Conservation (phyloP, 2,113 vertebrate species). For the Nothoprocta pentlandii region DNA sequence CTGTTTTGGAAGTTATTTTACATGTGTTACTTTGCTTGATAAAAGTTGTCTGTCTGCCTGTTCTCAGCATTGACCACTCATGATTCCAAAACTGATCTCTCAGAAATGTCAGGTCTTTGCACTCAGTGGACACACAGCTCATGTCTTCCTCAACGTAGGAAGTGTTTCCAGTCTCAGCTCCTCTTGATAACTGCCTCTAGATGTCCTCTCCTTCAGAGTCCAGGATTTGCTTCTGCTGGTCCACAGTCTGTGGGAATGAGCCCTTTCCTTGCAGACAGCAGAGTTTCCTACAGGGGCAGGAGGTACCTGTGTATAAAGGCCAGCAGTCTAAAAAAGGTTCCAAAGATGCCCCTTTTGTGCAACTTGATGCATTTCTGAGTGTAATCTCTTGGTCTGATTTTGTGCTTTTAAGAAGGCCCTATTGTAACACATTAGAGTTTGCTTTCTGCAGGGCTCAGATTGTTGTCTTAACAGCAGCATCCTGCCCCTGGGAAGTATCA, state of each 20-base stretch:
- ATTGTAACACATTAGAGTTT: neutral
- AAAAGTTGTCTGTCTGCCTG: neutral
- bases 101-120: neutral
- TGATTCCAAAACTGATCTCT: neutral
- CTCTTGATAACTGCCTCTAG: neutral
- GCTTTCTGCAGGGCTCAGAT: neutral
- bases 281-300: neutral
- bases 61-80: accelerated
- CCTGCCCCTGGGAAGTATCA: neutral
- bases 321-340: neutral
- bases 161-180: neutral
- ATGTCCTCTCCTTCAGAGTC: neutral
- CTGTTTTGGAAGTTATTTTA: neutral
- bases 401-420: neutral
- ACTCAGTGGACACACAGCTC: neutral
- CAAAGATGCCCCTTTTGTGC: neutral
- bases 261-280: neutral
- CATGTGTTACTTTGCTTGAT: neutral
- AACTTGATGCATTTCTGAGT: neutral
- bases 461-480: neutral
- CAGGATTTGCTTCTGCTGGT: neutral
- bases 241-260: neutral
- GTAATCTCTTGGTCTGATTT: neutral
- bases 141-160: neutral
- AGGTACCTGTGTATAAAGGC: neutral